phyloP scores from a whole-genome alignment of 1,140 invertebrate species.

The Parasteatoda tepidariorum region DNA sequence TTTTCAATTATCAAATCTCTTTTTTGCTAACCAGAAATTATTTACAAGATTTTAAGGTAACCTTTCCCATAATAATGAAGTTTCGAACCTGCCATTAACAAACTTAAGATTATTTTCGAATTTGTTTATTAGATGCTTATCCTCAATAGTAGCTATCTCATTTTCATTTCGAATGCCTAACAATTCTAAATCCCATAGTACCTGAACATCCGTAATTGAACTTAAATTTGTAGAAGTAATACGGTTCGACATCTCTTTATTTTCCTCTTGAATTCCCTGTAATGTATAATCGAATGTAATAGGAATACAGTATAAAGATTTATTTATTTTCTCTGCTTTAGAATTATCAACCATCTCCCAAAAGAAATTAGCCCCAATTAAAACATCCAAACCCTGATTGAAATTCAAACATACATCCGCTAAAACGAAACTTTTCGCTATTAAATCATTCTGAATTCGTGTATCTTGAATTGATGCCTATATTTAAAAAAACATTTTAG shows the following conservation, averaged over 20 bases:
- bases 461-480: neutral
- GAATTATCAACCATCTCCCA: neutral
- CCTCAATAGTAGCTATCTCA: neutral
- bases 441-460: neutral
- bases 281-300: neutral
- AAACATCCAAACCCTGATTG: neutral
- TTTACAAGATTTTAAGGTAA: neutral
- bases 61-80: neutral
- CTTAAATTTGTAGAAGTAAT: neutral
- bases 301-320: neutral
- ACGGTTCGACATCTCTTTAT: neutral
- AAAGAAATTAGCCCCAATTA: neutral
- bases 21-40: neutral
- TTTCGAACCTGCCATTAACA: neutral
- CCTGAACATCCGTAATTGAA: neutral
- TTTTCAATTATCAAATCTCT: neutral
- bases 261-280: neutral
- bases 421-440: neutral
- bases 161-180: neutral
- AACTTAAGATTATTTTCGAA: neutral
- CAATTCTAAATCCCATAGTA: neutral
- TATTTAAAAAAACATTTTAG: neutral
- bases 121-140: neutral
- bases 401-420: neutral
- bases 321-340: neutral